A percentile compares a stretch with the other conserved stretches of the same genome.
These are phyloP conservation scores for Harpalus rufipes DNA, from an alignment of 2,888 invertebrate species.

Conservation along the genomic window DNA sequence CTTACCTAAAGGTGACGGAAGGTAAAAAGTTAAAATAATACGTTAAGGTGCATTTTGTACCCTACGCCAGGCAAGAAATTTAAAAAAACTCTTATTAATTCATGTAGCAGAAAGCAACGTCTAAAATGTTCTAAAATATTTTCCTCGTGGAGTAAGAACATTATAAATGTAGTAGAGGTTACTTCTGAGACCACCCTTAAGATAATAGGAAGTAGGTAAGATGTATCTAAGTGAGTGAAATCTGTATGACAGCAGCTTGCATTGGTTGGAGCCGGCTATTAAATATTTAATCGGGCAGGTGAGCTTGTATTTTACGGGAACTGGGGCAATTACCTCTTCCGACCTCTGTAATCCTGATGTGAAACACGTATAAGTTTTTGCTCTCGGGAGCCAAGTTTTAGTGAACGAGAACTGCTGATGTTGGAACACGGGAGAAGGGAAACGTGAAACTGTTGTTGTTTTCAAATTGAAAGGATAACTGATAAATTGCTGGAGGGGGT, in stretches of 20 bases:
- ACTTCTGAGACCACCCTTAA: neutral
- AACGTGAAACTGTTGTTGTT: constrained; percentile 28
- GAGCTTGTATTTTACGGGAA: constrained; percentile 25
- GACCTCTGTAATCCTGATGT: constrained; percentile 41
- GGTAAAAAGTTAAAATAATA: too few species aligned
- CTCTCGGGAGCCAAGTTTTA: constrained; percentile 10
- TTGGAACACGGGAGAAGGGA: neutral
- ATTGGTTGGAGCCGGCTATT: neutral
- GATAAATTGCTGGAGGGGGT: neutral
- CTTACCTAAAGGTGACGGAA: too few species aligned
- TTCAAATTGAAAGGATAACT: constrained; percentile 36
- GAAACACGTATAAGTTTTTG: constrained; percentile 32
- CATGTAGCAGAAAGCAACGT: too few species aligned
- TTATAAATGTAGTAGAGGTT: too few species aligned
- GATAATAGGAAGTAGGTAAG: neutral
- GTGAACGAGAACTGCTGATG: constrained; percentile 11
- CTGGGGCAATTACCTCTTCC: constrained; percentile 19
- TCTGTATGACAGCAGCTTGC: neutral
- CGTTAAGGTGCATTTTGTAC: too few species aligned
- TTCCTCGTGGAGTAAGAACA: too few species aligned
- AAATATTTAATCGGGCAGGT: constrained; percentile 43
- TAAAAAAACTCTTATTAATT: too few species aligned
- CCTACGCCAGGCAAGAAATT: too few species aligned
- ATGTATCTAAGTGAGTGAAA: neutral
- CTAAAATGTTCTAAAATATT: too few species aligned